phyloP scores from a whole-genome alignment of 2,888 invertebrate genomes.

The Dryomyza anilis region DNA sequence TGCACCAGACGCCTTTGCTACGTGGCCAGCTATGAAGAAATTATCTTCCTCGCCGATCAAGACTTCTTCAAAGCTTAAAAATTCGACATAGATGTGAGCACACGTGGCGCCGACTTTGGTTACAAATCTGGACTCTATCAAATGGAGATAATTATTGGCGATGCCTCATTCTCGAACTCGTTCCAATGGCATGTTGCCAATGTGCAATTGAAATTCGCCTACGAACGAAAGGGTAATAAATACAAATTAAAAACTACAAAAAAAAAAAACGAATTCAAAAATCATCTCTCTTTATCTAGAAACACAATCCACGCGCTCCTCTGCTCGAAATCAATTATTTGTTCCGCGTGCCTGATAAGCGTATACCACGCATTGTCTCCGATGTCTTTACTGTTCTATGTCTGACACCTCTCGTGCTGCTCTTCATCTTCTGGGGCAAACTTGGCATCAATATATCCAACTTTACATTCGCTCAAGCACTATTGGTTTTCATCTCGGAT shows the following conservation, averaged over 20 bases:
- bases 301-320: slow-evolving; percentile 58
- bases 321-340: slow-evolving; percentile 74
- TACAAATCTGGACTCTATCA: slow-evolving; percentile 78
- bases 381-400: slow-evolving; percentile 87
- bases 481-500: slow-evolving; percentile 87
- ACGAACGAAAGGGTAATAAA: slow-evolving; percentile 55
- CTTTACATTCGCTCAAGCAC: slow-evolving; percentile 78
- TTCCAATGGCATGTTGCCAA: slow-evolving; percentile 85
- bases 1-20: slow-evolving; percentile 77
- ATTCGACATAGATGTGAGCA: slow-evolving; percentile 87
- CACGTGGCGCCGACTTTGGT: slow-evolving; percentile 78
- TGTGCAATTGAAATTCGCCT: slow-evolving; percentile 74
- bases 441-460: slow-evolving; percentile 86
- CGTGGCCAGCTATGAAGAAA: slow-evolving; percentile 74
- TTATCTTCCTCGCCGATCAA: slow-evolving; percentile 91
- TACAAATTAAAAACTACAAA: slow-evolving; percentile 31
- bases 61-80: slow-evolving; percentile 80
- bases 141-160: slow-evolving; percentile 86
- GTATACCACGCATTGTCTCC: slow-evolving; percentile 86
- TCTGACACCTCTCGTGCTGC: slow-evolving; percentile 79
- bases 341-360: slow-evolving; percentile 90
- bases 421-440: slow-evolving; percentile 84
- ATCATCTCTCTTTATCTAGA: slow-evolving; percentile 1
- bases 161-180: slow-evolving; percentile 87
- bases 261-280: not conserved